Evolutionary conservation across 1,140 invertebrate species (phyloP), one percentile per base, ranked within the genome.

Genomic region (Drosophila sulfurigaster): DNA sequence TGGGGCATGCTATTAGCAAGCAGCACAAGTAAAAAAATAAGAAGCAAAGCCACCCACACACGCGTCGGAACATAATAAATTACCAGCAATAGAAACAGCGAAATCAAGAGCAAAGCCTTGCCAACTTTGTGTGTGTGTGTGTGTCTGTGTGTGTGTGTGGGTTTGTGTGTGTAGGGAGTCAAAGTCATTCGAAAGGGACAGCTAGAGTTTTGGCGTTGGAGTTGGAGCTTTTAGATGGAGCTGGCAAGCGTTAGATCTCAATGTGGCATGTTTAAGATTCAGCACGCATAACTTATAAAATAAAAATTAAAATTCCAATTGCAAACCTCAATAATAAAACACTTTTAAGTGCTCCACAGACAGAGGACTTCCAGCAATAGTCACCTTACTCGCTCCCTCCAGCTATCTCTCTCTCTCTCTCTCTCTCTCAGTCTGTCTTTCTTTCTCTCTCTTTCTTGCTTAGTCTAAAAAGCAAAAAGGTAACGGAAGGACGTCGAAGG

Each of bases 251-350:
- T 2, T 58, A 75, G 78, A 67, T 70, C 59, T 65, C 46, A 59
- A 41, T 71, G 57, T 60, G 57, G 74, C 69, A 58, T 78, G 72
- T 69, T 89, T 85, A 75, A 81, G 80, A 89, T 85, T 85, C 86
- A 77, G 35, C 62, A 59, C 75, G 69, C 85, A 89, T 79, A 75
- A 78, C 85, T 85, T 89, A 89, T 89, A 76, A 89, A 89, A 89
- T 89, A 81, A 68, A 78, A 89, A 88, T 88, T 88, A 88, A 88
- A 88, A 89, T 89, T 89, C 85, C 85, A 85, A 81, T 79, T 75
- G 78, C 78, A 89, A 79, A 70, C 85, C 69, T 57, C 78, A 76
- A 79, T 79, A 89, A 81, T 83, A 88, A 87, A 88, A 83, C 78
- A 83, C 78, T 83, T 88, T 89, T 74, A 79, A 88, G 74, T 79